Evolutionary conservation across 1,140 invertebrate species (phyloP).

Genomic region (Ridgeia piscesae): DNA sequence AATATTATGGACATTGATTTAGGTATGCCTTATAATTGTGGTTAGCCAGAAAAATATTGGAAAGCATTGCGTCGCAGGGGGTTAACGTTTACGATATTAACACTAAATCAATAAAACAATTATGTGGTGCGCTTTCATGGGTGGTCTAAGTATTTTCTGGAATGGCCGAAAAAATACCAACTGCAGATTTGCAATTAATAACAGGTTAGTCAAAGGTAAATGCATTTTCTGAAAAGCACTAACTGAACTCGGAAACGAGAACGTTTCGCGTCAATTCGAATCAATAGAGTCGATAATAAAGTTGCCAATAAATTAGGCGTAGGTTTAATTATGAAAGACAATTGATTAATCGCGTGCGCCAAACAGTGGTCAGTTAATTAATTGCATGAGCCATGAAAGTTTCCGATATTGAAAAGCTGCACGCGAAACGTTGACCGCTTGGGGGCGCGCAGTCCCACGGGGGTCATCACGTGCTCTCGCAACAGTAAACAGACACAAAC

Average conservation of each 20-base stretch:
- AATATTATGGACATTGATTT: no score
- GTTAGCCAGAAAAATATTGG: no score
- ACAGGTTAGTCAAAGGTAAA: background rate
- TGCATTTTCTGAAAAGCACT: background rate
- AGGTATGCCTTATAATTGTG: no score
- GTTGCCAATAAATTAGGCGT: background rate
- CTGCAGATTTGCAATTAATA: no score
- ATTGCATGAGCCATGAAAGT: background rate
- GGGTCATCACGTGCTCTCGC: background rate
- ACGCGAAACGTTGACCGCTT: background rate
- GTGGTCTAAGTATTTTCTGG: no score
- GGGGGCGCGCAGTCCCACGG: background rate
- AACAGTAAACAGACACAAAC: background rate
- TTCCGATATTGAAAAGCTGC: background rate
- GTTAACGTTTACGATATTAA: no score
- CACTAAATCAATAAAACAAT: no score
- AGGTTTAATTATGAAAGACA: background rate
- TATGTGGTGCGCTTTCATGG: no score
- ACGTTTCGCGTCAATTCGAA: background rate
- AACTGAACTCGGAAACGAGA: background rate
- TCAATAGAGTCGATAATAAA: background rate
- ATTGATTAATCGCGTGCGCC: background rate
- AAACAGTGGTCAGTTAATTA: background rate
- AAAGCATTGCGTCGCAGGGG: no score
- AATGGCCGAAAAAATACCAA: no score